Conservation (phyloP, 2,797 vertebrate species). For the Gadopsis marmoratus region DNA sequence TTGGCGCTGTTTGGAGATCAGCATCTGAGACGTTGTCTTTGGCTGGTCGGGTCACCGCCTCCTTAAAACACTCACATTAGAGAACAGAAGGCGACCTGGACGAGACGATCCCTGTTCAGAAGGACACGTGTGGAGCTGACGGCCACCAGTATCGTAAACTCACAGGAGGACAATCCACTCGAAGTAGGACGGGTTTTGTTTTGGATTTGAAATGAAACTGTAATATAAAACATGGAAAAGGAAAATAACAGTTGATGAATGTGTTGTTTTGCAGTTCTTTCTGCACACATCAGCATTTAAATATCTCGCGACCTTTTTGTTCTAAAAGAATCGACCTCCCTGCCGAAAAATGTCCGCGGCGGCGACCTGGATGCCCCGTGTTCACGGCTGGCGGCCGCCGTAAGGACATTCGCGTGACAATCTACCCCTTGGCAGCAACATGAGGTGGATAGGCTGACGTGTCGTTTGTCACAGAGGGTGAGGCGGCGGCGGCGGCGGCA, state of each 20-base stretch:
- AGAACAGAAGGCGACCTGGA: not conserved
- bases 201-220: not conserved
- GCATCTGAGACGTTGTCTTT: not conserved
- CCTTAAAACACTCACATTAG: not conserved
- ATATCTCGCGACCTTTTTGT: no score
- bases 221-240: not conserved
- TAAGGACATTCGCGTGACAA: slow-evolving; percentile 39
- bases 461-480: slow-evolving; percentile 58
- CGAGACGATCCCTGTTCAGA: not conserved
- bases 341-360: slow-evolving; percentile 6
- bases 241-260: not conserved
- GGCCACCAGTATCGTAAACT: no score
- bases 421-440: slow-evolving; percentile 31
- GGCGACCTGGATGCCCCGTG: not conserved
- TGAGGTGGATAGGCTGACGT: slow-evolving; percentile 49
- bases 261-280: not conserved
- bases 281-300: not conserved
- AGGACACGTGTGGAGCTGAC: not conserved
- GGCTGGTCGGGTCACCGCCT: slow-evolving; percentile 13
- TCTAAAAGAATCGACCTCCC: not conserved
- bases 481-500: slow-evolving; percentile 7
- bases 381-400: slow-evolving; percentile 10
- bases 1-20: slow-evolving; percentile 56
- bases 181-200: not conserved
- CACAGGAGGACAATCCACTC: not conserved